Base-by-base conservation (phyloP, 2,113 vertebrate genomes). In the Dasyurus viverrinus region DNA sequence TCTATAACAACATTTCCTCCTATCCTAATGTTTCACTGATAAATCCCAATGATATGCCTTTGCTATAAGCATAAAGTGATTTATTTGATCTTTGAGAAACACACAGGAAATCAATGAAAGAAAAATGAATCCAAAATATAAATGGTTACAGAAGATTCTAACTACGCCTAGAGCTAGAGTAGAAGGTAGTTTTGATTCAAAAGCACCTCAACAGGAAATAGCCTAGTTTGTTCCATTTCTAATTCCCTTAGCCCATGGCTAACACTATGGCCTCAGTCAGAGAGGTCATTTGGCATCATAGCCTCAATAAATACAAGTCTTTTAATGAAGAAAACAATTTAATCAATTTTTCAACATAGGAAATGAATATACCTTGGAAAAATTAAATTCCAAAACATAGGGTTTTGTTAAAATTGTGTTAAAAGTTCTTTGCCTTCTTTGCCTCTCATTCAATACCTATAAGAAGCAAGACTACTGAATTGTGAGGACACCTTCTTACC, bases 31-130 rank as follows among this genome's bases (percentile, higher is more conserved):
- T 92, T 92, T 92, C 89, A 47, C 25, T 89, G 53, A 27, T 92
- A 52, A 90, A 46, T 91, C 60, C 89, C 60, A 91, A 54, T 26
- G n/a, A 90, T 93, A 53, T 50, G 3, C 52, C 94, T 93, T 94
- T 95, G 90, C 96, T 91, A 94, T 94, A 96, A 92, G 90, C 92
- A 50, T 55, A 53, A 93, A 96, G 95, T 95, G 92, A 95, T 97
- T 97, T 93, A 94, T 97, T 96, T 89, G 89, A 93, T 96, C 50
- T 93, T 91, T 94, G 91, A 23, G 27, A 30, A 92, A 93, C 55
- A 76, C 91, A 96, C 91, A 95, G 91, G 95, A 95, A 97, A 97
- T 97, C 94, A 95, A 97, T 96, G 16, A 42, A 91, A 94, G 94
- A 96, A 96, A 96, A 97, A 96, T 94, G 93, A 94, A 94, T 89